Evolutionary conservation across 37 sponge, comb jelly and placozoan species (phyloP).

Genomic region (Halichondria panicea): DNA sequence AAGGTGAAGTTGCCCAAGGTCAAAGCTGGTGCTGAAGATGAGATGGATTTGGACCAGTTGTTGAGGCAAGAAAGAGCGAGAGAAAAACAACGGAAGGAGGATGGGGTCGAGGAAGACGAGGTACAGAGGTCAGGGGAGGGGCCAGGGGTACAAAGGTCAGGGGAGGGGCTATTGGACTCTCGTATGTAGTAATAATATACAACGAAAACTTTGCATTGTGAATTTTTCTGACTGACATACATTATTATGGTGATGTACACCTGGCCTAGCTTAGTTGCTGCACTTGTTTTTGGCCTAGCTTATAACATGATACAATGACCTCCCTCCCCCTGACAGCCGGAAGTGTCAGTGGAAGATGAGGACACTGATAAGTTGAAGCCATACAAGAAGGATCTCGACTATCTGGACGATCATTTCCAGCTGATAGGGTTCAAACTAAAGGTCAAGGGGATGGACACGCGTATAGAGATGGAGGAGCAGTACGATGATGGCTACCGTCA

Average conservation of each 20-base stretch:
- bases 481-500: slow-evolving; percentile 52
- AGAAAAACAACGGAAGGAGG: slow-evolving; percentile 22
- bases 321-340: neutral
- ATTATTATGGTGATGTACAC: no score
- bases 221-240: no score
- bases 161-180: no score
- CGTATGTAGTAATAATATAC: no score
- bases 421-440: slow-evolving; percentile 13
- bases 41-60: slow-evolving; percentile 25
- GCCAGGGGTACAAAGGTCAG: no score
- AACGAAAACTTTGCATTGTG: no score
- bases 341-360: slow-evolving; percentile 20
- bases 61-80: slow-evolving; percentile 31
- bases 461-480: slow-evolving; percentile 66
- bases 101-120: neutral
- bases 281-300: no score
- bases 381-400: slow-evolving; percentile 86
- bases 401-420: slow-evolving; percentile 77
- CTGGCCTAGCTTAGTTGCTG: no score
- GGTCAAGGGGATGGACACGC: slow-evolving; percentile 53
- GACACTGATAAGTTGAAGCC: slow-evolving; percentile 59
- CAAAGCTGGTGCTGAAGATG: neutral
- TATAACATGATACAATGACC: no score
- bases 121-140: no score
- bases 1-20: slow-evolving; percentile 3